Evolutionary conservation across 2,797 vertebrate species (phyloP), one percentile per base, ranked within the genome.

Genomic region (Pseudochaenichthys georgianus): DNA sequence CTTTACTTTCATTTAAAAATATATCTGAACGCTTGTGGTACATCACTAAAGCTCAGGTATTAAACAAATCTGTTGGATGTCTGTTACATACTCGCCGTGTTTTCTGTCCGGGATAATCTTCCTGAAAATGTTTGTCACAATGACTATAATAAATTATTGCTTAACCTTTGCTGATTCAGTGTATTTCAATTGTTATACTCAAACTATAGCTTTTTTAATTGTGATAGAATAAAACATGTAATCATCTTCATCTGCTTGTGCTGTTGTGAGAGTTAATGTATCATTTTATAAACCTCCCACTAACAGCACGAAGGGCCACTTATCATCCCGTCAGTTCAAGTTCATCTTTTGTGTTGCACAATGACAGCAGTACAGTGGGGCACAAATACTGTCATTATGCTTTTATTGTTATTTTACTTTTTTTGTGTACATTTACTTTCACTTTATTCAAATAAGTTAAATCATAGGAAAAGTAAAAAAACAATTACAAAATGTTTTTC

Each of bases 1-100:
- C 2, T 52, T 23, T 55, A 0, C 9, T 51, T 23, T 46, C 1
- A 55, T 19, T 19, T 19, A 9, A 13, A 1, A 23, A 10, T 5
- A 28, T 28, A 3, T 10, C 16, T 45, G 5, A 3, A 19, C 54
- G 1, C 31, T 19, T 46, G 17, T 55, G 31, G 12, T 12, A 12
- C 12, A 12, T 31, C 43, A 53, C 47, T 16, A 28, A 67, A 31
- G 15, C 57, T 68, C 53, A 23, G 62, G 19, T 52, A 19, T 71
- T 31, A 16, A 61, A 51, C 3, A 5, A 16, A 19, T 47, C 3
- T 16, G 13, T 67, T 28, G 11, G 59, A 16, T 15, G 16, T 46
- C 1, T 0, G 34, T 3, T 31, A 41, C 2, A 7, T 52, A 21
- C 38, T 52, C 58, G n/a, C 28, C 59, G 31, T 66, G 31, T 45